A percentile compares a stretch with the other conserved stretches of the same genome.
Evolutionary conservation across 2,113 vertebrate species (phyloP).

Genomic region (Psophia crepitans): DNA sequence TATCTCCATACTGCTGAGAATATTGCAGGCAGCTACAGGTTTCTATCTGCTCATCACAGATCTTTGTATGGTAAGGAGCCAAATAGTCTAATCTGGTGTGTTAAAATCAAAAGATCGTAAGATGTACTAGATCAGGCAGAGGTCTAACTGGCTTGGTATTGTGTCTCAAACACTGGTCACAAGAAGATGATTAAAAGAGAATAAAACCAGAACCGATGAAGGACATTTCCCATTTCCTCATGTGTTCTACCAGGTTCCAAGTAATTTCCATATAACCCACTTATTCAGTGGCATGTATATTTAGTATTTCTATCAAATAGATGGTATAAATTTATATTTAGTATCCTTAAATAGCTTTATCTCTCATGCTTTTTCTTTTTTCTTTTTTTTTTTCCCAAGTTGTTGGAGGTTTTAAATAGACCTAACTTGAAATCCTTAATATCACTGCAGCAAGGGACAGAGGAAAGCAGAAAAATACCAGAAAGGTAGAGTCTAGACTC

Average conservation of each 20-base stretch:
- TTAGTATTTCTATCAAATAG: neutral
- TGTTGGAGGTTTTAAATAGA: neutral
- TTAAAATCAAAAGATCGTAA: neutral
- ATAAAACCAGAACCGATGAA: neutral
- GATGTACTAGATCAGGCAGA: neutral
- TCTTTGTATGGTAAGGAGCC: neutral
- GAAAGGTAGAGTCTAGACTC: neutral
- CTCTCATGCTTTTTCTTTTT: neutral
- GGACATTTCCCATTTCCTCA: neutral
- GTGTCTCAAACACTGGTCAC: neutral
- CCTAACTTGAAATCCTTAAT: neutral
- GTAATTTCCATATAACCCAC: fast-evolving
- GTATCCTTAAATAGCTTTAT: neutral
- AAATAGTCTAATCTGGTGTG: neutral
- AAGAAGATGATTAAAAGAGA: neutral
- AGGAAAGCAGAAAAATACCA: neutral
- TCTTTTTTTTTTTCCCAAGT: neutral
- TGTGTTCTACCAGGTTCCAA: neutral
- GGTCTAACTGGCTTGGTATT: neutral
- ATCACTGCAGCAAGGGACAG: neutral
- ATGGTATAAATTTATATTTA: neutral
- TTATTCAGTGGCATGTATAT: neutral
- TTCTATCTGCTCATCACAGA: neutral
- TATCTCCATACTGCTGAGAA: neutral
- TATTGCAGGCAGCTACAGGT: neutral